Percentiles rank a stretch among this genome's conserved stretches.
These are phyloP conservation scores for Rhabdomys dilectus DNA, from an alignment of 2,113 vertebrate genomes.

Conservation along the genomic window DNA sequence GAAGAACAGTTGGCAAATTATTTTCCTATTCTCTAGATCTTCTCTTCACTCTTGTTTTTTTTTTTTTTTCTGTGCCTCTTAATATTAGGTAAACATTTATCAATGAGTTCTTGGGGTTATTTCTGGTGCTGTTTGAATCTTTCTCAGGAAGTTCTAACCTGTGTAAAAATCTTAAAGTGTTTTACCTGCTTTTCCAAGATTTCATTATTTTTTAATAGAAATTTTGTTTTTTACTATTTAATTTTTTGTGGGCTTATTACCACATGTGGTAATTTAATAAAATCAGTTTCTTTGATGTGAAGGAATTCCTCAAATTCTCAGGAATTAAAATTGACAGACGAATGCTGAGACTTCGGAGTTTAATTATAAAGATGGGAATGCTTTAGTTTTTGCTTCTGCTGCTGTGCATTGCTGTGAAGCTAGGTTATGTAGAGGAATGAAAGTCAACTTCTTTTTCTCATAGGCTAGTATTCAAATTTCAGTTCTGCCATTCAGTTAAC, in stretches of 20 bases:
- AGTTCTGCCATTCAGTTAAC: constrained; percentile 32
- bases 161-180: neutral
- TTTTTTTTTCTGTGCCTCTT: neutral
- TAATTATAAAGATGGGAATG: constrained; percentile 26
- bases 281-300: neutral
- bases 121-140: neutral
- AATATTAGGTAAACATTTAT: neutral
- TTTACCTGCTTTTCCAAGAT: neutral
- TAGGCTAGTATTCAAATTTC: constrained; percentile 15
- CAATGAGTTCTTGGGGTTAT: neutral
- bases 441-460: neutral
- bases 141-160: neutral
- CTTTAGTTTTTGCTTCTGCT: neutral
- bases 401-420: neutral
- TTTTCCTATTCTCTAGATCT: neutral
- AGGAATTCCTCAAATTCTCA: constrained; percentile 28
- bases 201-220: neutral
- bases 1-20: neutral
- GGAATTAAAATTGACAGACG: constrained; percentile 1
- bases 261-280: constrained; percentile 41
- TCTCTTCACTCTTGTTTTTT: neutral
- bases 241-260: neutral
- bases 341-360: constrained; percentile 1
- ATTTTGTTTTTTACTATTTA: neutral
- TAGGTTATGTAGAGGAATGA: neutral